Conservation (phyloP, 2,113 vertebrate genomes). For the Empidonax alnorum region DNA sequence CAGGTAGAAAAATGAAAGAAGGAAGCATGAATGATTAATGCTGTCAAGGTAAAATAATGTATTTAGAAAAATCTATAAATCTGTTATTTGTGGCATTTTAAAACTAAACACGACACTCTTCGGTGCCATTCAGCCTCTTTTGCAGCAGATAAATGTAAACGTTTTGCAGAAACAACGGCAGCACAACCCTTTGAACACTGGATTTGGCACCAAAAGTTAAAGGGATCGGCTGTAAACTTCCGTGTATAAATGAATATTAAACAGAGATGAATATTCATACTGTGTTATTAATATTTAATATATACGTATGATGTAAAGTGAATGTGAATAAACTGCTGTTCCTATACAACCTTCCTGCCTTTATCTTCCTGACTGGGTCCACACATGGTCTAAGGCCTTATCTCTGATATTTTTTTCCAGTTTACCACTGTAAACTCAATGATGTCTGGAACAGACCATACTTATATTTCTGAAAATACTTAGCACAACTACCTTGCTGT, state of each 20-base stretch:
- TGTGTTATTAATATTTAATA: constrained; percentile 58
- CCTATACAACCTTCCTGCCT: background rate
- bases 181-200: constrained; percentile 17
- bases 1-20: constrained; percentile 90
- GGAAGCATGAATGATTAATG: constrained; percentile 99
- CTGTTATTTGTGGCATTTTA: constrained; percentile 98
- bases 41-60: constrained; percentile 99
- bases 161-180: constrained; percentile 37
- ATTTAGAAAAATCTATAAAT: constrained; percentile 96
- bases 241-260: constrained; percentile 49
- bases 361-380: background rate
- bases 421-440: background rate
- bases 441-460: background rate
- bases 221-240: background rate
- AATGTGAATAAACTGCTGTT: background rate
- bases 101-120: constrained; percentile 81
- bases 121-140: constrained; percentile 72
- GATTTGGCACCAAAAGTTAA: constrained; percentile 41
- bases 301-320: constrained; percentile 13
- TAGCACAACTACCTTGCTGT: background rate
- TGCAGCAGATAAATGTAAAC: constrained; percentile 74
- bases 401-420: background rate
- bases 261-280: constrained; percentile 62
- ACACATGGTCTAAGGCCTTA: background rate
- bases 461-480: background rate